These are phyloP conservation scores for Megalurothrips usitatus DNA, from an alignment of 2,888 invertebrate species.

Conservation along the genomic window DNA sequence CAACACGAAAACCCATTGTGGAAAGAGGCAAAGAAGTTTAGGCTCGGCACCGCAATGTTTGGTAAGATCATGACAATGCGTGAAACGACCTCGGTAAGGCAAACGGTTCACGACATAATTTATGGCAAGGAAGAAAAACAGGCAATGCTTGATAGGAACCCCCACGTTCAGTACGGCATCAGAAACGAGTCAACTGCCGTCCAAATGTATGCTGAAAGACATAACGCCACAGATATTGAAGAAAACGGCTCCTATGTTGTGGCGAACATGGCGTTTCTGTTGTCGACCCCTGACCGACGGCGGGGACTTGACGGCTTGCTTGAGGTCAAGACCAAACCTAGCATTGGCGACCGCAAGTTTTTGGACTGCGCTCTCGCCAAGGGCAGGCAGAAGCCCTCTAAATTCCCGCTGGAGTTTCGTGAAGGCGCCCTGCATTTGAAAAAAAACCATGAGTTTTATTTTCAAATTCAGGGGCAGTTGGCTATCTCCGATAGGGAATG, in stretches of 20 bases:
- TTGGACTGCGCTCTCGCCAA: not conserved
- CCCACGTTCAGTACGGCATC: not conserved
- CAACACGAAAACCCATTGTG: not conserved
- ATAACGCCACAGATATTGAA: not conserved
- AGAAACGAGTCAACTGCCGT: not conserved
- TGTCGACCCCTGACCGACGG: not conserved
- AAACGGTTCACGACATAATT: not conserved
- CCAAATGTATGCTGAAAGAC: not conserved
- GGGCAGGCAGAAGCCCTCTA: not conserved
- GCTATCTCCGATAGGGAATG: not conserved
- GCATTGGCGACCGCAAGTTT: not conserved
- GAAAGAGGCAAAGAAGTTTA: too few relatives aligned
- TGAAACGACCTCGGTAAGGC: not conserved
- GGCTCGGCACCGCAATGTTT: too few relatives aligned
- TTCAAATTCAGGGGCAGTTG: not conserved
- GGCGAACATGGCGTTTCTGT: not conserved
- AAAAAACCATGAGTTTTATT: not conserved
- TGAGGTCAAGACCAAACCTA: not conserved
- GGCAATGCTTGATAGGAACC: not conserved
- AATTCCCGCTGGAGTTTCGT: not conserved
- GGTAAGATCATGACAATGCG: too few relatives aligned
- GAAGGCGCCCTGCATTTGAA: not conserved
- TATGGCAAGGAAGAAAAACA: not conserved
- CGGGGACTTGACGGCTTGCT: not conserved
- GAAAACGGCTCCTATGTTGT: not conserved